Conservation (phyloP, 1,140 invertebrate genomes). For the Lordiphosa stackelbergi region DNA sequence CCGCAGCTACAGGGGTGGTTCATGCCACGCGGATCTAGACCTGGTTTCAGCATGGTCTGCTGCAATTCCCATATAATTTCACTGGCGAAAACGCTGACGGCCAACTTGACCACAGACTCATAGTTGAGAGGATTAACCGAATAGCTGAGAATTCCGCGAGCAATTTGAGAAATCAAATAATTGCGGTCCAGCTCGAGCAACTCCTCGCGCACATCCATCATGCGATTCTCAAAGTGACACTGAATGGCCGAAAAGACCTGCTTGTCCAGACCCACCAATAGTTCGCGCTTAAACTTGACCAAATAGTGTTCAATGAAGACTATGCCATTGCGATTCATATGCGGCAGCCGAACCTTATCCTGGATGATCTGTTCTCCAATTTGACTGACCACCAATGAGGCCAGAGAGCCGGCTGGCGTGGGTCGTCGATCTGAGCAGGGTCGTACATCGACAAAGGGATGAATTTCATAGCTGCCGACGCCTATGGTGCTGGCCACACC, state of each 20-base stretch:
- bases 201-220: constrained; percentile 69
- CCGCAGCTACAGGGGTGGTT: constrained; percentile 54
- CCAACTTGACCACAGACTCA: constrained; percentile 49
- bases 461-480: constrained; percentile 65
- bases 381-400: constrained; percentile 58
- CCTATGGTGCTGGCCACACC: constrained; percentile 61
- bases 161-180: constrained; percentile 53
- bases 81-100: constrained; percentile 54
- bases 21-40: constrained; percentile 42
- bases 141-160: constrained; percentile 61
- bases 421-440: constrained; percentile 45
- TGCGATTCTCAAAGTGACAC: constrained; percentile 65
- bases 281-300: constrained; percentile 70
- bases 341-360: constrained; percentile 42
- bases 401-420: constrained; percentile 66
- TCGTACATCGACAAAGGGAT: constrained; percentile 68
- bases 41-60: constrained; percentile 52
- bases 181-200: constrained; percentile 51
- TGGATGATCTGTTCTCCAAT: constrained; percentile 48
- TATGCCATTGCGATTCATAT: constrained; percentile 55
- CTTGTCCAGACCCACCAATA: constrained; percentile 63
- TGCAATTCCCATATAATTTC: constrained; percentile 64
- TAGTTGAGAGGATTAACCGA: constrained; percentile 58
- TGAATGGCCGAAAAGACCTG: constrained; percentile 66
- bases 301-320: constrained; percentile 70